Evolutionary conservation across 2,888 invertebrate genomes (phyloP).

Genomic region (Limnephilus lunatus): DNA sequence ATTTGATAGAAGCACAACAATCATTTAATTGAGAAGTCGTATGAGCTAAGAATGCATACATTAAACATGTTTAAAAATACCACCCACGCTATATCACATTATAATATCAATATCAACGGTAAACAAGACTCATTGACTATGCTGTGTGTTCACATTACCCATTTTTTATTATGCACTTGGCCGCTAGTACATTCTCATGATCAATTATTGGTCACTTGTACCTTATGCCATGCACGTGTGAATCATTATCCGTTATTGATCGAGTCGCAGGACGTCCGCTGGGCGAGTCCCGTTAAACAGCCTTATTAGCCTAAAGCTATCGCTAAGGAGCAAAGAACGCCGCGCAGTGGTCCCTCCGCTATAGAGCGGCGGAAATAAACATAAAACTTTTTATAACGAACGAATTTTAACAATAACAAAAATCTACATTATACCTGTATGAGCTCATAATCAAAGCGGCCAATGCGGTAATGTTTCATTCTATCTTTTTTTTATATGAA

Average conservation of each 20-base stretch:
- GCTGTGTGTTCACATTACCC: slow-evolving; percentile 2
- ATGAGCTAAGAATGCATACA: neutral
- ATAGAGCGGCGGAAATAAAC: too few relatives aligned
- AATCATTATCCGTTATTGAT: neutral
- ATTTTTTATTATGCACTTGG: neutral
- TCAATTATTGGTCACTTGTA: neutral
- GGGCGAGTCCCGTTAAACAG: slow-evolving; percentile 25
- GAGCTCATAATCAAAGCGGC: too few relatives aligned
- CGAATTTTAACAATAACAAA: too few relatives aligned
- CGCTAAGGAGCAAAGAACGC: neutral
- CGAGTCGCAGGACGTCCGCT: slow-evolving; percentile 18
- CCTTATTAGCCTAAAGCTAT: neutral
- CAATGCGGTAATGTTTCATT: too few relatives aligned
- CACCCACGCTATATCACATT: neutral
- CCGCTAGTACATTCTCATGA: neutral
- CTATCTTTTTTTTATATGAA: too few relatives aligned
- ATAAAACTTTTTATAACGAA: too few relatives aligned
- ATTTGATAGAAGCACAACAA: neutral
- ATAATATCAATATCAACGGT: neutral
- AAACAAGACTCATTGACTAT: neutral
- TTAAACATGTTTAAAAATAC: neutral
- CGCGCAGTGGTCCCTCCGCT: neutral
- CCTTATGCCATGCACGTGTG: slow-evolving; percentile 6
- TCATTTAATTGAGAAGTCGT: too few relatives aligned
- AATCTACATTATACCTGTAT: too few relatives aligned